phyloP scores from a whole-genome alignment of 1,140 invertebrate species.

The Pseudachorutes palmiensis region DNA sequence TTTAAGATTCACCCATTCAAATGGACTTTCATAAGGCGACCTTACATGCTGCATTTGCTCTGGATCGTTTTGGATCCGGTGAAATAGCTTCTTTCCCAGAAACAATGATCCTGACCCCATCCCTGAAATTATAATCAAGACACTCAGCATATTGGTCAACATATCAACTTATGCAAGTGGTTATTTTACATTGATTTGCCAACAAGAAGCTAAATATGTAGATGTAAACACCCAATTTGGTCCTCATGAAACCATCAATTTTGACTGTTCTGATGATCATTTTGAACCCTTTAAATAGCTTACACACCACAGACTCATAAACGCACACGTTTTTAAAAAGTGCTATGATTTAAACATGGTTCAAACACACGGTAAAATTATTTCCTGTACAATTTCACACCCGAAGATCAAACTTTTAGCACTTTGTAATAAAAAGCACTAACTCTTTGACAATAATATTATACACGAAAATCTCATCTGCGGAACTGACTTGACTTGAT shows the following conservation, averaged over 20 bases:
- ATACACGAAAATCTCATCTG: no score
- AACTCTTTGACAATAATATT: no score
- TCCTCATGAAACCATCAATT: not conserved
- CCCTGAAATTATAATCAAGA: not conserved
- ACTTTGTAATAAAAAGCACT: no score
- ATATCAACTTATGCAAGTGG: not conserved
- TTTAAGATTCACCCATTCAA: conserved; percentile 32
- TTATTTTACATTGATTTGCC: not conserved
- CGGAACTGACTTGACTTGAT: no score
- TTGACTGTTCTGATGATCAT: not conserved
- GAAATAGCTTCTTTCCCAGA: conserved; percentile 14
- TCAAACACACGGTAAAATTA: no score
- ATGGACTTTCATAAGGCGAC: conserved; percentile 15
- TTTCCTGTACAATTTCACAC: no score
- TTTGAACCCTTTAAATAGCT: not conserved
- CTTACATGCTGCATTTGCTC: conserved; percentile 5
- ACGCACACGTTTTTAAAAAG: no score
- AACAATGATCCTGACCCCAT: not conserved
- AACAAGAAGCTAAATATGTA: conserved; percentile 1
- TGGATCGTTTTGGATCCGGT: conserved; percentile 6
- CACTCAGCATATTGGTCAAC: not conserved
- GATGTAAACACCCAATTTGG: not conserved
- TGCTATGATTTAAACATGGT: no score
- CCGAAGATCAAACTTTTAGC: no score
- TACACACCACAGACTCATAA: not conserved